Evolutionary conservation across 35 echinoderm and acorn worm species (phyloP), one percentile per base, ranked within the genome.

Genomic region (Lytechinus variegatus): DNA sequence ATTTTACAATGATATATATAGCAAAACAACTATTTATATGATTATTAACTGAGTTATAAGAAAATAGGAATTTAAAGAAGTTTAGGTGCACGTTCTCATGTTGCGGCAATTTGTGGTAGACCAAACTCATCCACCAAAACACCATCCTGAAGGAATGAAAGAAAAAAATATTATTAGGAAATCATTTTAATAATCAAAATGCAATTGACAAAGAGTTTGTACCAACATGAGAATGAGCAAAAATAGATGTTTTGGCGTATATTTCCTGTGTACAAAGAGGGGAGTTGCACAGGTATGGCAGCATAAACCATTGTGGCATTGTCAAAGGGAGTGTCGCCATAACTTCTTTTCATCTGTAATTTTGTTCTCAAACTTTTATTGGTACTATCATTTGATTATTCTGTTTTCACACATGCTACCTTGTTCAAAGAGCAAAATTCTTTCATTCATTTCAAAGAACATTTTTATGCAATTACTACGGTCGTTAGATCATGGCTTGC

Each of bases 111-210:
- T 86, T 99, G 97, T 61, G 98, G 98, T 66, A 99, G 79, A 58
- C 98, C 98, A 97, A 99, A 99, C 95, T 99, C 98, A 96, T 99
- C 98, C 56, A 99, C 98, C 89, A 95, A 92, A 88, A 98, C 97
- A 27, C 97, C 98, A 95, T 99, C 97, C 97, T 99, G 79, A 55
- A 52, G 12, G 21, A 27, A 54, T 90, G 4, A 86, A 66, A 91
- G 11, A 61, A 79, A 79, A 79, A 79, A 79, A 16, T 4, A 79
- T 5, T 60, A 10, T 10, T 4, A 79, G 19, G n/a, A 79, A 24
- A 8, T 79, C 66, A 9, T 58, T 58, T 9, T 58, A 58, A 58
- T 11, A 56, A 9, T 11, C 9, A 58, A 58, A 58, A 58, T 11
- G 56, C 33, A 44, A 58, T 13, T 58, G 56, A 79, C n/a, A 19